Conservation (phyloP, 2,888 invertebrate genomes). For the Hemistola chrysoprasaria region DNA sequence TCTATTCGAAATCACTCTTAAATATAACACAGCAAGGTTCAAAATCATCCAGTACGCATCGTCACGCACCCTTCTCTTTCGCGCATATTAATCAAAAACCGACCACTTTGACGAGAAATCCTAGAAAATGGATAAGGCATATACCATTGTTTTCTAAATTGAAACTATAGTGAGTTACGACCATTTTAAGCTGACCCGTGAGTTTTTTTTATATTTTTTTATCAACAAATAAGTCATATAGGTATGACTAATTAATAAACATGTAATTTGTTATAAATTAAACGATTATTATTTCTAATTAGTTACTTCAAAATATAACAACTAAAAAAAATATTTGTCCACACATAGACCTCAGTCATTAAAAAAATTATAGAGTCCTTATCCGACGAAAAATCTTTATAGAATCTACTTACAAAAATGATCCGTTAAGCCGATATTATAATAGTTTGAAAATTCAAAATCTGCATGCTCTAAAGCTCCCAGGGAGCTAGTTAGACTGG, state of each 20-base stretch:
- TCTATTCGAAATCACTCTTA: constrained; percentile 57
- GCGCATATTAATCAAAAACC: constrained; percentile 81
- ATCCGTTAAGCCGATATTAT: no score
- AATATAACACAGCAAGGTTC: constrained; percentile 41
- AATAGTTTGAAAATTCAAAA: no score
- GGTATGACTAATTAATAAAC: no score
- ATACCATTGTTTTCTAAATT: constrained; percentile 76
- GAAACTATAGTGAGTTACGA: constrained; percentile 67
- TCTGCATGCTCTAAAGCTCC: constrained; percentile 36
- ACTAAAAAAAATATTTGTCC: no score
- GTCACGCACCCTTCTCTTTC: constrained; percentile 74
- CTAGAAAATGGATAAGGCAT: constrained; percentile 78
- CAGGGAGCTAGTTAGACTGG: constrained; percentile 40
- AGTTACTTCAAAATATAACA: no score
- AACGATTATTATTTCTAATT: no score
- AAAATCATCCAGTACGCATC: constrained; percentile 35
- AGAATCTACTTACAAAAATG: no score
- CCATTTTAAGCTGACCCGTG: constrained; percentile 53
- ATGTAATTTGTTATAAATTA: no score
- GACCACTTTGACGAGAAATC: constrained; percentile 79
- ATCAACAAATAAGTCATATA: background rate
- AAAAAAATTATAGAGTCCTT: no score
- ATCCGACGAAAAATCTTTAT: no score
- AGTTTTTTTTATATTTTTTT: constrained; percentile 20
- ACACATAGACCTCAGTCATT: no score